Evolutionary conservation across 1,140 invertebrate genomes (phyloP).

Genomic region (Latrodectus geometricus): DNA sequence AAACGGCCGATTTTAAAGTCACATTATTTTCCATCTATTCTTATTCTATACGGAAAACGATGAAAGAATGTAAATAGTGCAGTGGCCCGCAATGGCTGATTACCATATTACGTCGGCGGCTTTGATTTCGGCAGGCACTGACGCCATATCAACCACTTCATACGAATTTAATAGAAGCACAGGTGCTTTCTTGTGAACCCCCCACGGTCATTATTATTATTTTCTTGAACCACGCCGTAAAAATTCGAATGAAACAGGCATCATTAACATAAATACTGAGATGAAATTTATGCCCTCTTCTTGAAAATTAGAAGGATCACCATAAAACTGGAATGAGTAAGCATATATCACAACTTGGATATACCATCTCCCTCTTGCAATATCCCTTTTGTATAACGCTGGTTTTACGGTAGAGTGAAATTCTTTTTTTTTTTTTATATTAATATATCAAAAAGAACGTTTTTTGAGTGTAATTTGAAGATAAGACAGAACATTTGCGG

Average conservation of each 20-base stretch:
- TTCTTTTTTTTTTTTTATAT: background rate
- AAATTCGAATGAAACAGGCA: constrained; percentile 34
- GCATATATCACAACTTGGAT: constrained; percentile 41
- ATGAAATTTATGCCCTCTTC: constrained; percentile 37
- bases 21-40: too few relatives aligned
- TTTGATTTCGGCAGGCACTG: constrained; percentile 6
- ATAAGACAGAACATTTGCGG: background rate
- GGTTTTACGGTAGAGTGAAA: background rate
- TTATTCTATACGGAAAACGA: too few relatives aligned
- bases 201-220: constrained; percentile 43
- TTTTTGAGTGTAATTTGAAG: constrained; percentile 1
- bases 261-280: constrained; percentile 44
- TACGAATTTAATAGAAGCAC: constrained; percentile 50
- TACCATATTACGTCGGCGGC: background rate
- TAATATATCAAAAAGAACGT: background rate
- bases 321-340: constrained; percentile 40
- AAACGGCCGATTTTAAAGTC: too few relatives aligned
- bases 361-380: constrained; percentile 1
- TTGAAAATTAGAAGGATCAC: constrained; percentile 48
- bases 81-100: constrained; percentile 34
- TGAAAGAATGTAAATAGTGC: too few relatives aligned
- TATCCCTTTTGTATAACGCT: constrained; percentile 13
- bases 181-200: constrained; percentile 29
- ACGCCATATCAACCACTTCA: constrained; percentile 46
- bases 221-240: constrained; percentile 48